Base-by-base conservation (phyloP, 2,113 vertebrate species). In the Vidua macroura region DNA sequence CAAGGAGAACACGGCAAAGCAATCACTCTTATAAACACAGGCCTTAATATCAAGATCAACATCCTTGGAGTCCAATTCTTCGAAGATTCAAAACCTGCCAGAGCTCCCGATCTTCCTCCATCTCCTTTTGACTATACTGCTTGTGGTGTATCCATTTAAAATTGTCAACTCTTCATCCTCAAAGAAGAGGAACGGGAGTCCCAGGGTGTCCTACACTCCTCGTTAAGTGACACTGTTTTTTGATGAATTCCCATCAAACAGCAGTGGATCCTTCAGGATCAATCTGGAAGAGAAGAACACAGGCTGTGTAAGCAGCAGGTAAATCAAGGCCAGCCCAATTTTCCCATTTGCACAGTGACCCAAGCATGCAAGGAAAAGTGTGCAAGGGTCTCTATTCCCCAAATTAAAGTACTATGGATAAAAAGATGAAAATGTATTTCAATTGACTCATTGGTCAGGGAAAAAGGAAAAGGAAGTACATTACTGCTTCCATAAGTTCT, bases 251-350 rank as follows among this genome's bases (percentile, higher is more conserved):
- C 30, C 8, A 1, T 58, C 59, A 70, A 37, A 27, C 66, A 82
- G 49, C 44, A 79, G 69, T 3, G 84, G 84, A 44, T 73, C n/a
- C 62, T 72, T 73, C 77, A 69, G 62, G 37, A 93, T 37, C 20
- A 60, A 68, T 31, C 95, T 95, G 92, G 67, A 94, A 87, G 53
- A 74, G 30, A 37, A 95, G 33, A 87, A 78, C n/a, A 82, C 23
- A 84, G 60, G 52, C 35, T 76, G 18, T 1, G 1, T 92, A 67
- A 94, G 24, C 55, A 81, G 24, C 1, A 3, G 41, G 46, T 43
- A 92, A 83, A 68, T 21, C 58, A 79, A 78, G 53, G n/a, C 13
- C 44, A 84, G 9, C 8, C 28, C 37, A 73, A 30, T 30, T 53
- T 82, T 51, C 30, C 60, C 31, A 48, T 19, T 17, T 68, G 18